A percentile compares a stretch with the other conserved stretches of the same genome.
Conservation (phyloP, 2,113 vertebrate genomes). For the Plectropomus leopardus region DNA sequence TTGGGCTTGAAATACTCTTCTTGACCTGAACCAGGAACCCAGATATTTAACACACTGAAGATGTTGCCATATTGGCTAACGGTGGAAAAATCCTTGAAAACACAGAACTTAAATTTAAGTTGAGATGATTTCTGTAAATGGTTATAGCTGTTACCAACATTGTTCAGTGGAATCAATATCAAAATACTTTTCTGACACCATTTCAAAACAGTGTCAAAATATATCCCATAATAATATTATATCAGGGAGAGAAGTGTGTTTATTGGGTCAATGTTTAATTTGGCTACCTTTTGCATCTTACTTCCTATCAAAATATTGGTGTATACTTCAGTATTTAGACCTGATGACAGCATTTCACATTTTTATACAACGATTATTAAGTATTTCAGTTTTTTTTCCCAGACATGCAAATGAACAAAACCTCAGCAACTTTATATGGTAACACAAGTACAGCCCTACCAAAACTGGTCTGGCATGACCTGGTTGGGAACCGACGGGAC, state of each 20-base stretch:
- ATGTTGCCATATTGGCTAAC: background rate
- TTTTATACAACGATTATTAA: background rate
- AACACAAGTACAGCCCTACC: background rate
- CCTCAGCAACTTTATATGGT: background rate
- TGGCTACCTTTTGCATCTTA: conserved; percentile 25
- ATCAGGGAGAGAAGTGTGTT: background rate
- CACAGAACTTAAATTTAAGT: background rate
- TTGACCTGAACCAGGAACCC: conserved; percentile 15
- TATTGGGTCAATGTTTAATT: conserved; percentile 39
- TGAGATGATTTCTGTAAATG: conserved; percentile 26
- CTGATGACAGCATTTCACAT: conserved; percentile 26
- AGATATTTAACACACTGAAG: background rate
- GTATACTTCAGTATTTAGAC: background rate
- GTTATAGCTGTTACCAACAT: background rate
- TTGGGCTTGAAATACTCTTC: conserved; percentile 39
- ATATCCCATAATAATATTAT: conserved; percentile 21
- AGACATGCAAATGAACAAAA: background rate
- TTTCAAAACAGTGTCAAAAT: conserved; percentile 25
- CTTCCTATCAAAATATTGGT: conserved; percentile 31
- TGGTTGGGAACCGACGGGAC: background rate
- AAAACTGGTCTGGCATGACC: background rate
- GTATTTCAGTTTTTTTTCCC: background rate
- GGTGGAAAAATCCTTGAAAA: conserved; percentile 8
- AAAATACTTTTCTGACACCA: conserved; percentile 24
- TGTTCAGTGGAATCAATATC: background rate